phyloP scores from a whole-genome alignment of 2,797 vertebrate genomes.

The Pseudochromis fuscus region DNA sequence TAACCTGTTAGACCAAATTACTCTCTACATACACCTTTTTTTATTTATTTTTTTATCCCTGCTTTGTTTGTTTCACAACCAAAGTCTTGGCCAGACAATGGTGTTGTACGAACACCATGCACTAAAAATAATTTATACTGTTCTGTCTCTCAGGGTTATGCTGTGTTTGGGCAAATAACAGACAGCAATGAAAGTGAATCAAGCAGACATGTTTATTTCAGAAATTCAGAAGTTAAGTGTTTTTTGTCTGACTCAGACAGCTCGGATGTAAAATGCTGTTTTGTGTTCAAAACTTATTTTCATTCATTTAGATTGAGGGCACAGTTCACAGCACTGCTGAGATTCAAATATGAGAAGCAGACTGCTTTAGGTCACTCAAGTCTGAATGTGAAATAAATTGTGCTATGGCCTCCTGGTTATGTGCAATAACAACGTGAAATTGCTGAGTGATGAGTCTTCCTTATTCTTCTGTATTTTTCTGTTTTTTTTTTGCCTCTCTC shows the following conservation, averaged over 20 bases:
- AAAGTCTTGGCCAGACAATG: conserved; percentile 33
- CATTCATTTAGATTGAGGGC: conserved; percentile 44
- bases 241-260: conserved; percentile 17
- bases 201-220: conserved; percentile 24
- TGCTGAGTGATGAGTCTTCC: conserved; percentile 26
- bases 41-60: neutral
- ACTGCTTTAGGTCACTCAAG: conserved; percentile 40
- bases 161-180: conserved; percentile 46
- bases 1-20: conserved; percentile 39
- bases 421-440: conserved; percentile 31
- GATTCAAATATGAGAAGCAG: conserved; percentile 35
- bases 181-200: conserved; percentile 34
- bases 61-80: conserved; percentile 24
- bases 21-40: neutral
- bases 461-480: conserved; percentile 26
- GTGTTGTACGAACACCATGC: conserved; percentile 25
- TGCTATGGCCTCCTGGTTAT: conserved; percentile 19
- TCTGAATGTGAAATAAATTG: conserved; percentile 37
- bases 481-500: conserved; percentile 21
- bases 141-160: conserved; percentile 28
- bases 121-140: conserved; percentile 40
- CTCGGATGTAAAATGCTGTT: conserved; percentile 34
- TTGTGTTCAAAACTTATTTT: conserved; percentile 39
- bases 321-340: conserved; percentile 32
- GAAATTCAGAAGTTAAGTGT: conserved; percentile 19